Evolutionary conservation across 2,113 vertebrate species (phyloP).

Genomic region (Trichechus manatus): DNA sequence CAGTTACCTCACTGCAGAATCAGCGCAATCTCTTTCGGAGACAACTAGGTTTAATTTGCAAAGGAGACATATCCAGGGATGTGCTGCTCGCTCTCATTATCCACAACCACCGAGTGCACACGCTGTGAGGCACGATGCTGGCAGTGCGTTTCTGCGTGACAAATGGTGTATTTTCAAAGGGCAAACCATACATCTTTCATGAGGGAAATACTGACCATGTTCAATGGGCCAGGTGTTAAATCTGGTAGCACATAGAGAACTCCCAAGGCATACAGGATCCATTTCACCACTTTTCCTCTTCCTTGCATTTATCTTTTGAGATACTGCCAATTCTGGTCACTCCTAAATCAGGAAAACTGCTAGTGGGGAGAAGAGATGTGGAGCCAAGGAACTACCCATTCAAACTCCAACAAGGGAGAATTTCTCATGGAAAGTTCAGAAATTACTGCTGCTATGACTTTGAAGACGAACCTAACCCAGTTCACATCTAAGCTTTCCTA

Average conservation of each 20-base stretch:
- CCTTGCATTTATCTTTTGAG: slow-evolving; percentile 1
- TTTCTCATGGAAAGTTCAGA: neutral
- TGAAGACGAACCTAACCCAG: neutral
- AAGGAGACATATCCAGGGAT: neutral
- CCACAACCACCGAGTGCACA: neutral
- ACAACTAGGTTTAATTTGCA: slow-evolving; percentile 40
- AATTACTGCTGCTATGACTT: neutral
- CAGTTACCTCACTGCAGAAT: neutral
- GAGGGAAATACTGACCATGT: neutral
- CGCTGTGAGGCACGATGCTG: neutral
- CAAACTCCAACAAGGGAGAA: neutral
- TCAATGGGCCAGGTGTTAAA: neutral
- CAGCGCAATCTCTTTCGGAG: neutral
- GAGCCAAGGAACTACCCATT: neutral
- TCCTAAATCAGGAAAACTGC: neutral
- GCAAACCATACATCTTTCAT: neutral
- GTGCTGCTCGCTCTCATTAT: neutral
- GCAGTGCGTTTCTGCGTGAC: neutral
- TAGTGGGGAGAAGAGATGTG: neutral
- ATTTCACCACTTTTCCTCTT: neutral
- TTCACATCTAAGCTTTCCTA: neutral
- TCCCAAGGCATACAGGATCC: neutral
- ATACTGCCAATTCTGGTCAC: neutral
- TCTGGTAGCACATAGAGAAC: neutral
- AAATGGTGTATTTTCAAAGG: neutral